Percentiles rank a stretch among this genome's conserved stretches.
Evolutionary conservation across 2,113 vertebrate species (phyloP).

Genomic region (Pachypanchax playfairii): DNA sequence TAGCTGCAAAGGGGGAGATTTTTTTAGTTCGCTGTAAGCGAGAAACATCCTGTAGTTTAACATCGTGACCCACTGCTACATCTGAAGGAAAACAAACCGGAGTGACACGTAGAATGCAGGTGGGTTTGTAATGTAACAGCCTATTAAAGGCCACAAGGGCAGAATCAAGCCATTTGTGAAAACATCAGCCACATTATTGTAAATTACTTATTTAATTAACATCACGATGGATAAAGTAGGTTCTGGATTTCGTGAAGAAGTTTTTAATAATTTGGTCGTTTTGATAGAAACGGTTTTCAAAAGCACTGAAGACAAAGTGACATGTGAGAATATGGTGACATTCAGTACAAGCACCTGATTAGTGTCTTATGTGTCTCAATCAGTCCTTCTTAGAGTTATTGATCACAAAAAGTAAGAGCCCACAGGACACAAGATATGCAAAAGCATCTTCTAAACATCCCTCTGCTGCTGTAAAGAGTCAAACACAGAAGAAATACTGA

Average conservation of each 20-base stretch:
- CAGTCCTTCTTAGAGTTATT: slow-evolving; percentile 5
- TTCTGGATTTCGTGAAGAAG: background rate
- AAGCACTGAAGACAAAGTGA: background rate
- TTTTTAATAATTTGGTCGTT: slow-evolving; percentile 10
- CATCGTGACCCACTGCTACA: background rate
- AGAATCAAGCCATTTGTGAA: background rate
- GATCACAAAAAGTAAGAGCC: slow-evolving; percentile 41
- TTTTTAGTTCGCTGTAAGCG: background rate
- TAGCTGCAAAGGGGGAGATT: slow-evolving; percentile 3
- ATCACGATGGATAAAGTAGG: background rate
- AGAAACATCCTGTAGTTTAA: slow-evolving; percentile 4
- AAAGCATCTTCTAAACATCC: slow-evolving; percentile 77
- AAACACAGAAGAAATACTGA: slow-evolving; percentile 43
- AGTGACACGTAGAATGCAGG: background rate
- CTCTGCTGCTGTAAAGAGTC: slow-evolving; percentile 36
- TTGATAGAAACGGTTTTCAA: background rate
- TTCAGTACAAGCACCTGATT: background rate
- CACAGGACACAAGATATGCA: slow-evolving; percentile 93
- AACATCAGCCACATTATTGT: no score
- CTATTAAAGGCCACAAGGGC: background rate
- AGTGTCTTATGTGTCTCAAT: slow-evolving; percentile 11
- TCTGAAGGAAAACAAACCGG: background rate
- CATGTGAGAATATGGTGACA: slow-evolving; percentile 10
- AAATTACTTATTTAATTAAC: no score
- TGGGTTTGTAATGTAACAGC: background rate